phyloP scores from a whole-genome alignment of 2,113 vertebrate species.

The Struthio camelus region DNA sequence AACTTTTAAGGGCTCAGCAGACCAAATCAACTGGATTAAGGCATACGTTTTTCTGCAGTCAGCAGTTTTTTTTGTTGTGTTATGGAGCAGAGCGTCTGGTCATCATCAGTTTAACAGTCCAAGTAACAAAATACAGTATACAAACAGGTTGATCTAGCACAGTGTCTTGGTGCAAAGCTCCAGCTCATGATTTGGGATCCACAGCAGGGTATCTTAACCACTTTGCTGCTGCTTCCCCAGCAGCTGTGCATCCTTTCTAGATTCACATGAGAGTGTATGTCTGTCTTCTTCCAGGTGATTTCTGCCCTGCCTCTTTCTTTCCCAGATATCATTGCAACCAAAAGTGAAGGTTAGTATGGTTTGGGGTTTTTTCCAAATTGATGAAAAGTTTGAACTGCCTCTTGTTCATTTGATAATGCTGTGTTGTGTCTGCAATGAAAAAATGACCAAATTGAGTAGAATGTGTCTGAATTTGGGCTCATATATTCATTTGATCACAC shows the following conservation, averaged over 20 bases:
- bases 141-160: not conserved
- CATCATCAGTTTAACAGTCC: not conserved
- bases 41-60: not conserved
- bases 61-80: not conserved
- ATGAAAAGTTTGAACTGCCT: not conserved
- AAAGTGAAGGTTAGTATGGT: not conserved
- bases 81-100: not conserved
- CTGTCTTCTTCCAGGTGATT: not conserved
- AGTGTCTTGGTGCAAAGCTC: not conserved
- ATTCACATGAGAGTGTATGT: not conserved
- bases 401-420: not conserved
- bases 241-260: not conserved
- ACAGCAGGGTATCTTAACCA: not conserved
- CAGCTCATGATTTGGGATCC: not conserved
- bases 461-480: not conserved
- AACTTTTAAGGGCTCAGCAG: not conserved
- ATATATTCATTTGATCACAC: not conserved
- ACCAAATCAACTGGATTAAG: not conserved
- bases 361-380: not conserved
- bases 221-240: not conserved
- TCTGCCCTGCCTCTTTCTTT: not conserved
- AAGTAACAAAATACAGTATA: not conserved
- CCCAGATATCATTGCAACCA: not conserved
- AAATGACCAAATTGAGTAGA: not conserved
- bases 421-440: not conserved